phyloP scores from a whole-genome alignment of 92 coral and sea anemone species.

The Palythoa heliodiscus region DNA sequence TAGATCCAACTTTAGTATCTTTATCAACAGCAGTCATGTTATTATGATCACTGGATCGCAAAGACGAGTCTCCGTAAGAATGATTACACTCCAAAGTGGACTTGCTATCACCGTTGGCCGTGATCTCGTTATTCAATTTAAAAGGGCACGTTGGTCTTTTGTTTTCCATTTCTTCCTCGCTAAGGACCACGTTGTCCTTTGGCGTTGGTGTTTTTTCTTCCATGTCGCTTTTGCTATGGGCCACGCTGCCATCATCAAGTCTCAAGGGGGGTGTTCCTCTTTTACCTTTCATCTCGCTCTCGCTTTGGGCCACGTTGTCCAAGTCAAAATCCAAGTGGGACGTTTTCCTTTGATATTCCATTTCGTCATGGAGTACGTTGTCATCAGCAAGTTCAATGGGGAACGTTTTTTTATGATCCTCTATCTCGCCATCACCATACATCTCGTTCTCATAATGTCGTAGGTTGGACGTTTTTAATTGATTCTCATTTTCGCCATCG shows the following conservation, averaged over 20 bases:
- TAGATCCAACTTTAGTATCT: slow-evolving; percentile 16
- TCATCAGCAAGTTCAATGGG: neutral
- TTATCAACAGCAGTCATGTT: slow-evolving; percentile 23
- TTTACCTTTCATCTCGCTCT: neutral
- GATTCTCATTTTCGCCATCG: slow-evolving; percentile 15
- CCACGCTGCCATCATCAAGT: neutral
- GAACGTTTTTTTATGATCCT: neutral
- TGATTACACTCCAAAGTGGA: neutral
- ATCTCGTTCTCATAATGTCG: neutral
- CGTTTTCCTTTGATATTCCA: neutral
- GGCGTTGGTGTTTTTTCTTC: neutral
- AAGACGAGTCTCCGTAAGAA: neutral
- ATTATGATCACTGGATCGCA: slow-evolving; percentile 21
- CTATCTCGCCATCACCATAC: slow-evolving; percentile 6
- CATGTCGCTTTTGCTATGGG: neutral
- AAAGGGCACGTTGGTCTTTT: neutral
- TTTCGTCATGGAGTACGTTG: slow-evolving; percentile 16
- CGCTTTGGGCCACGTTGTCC: neutral
- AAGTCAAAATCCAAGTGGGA: neutral
- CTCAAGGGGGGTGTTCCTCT: neutral
- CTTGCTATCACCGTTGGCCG: neutral
- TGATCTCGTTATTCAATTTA: neutral
- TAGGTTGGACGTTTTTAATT: slow-evolving; percentile 15
- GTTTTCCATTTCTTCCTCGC: slow-evolving; percentile 3
- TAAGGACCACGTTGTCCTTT: neutral